phyloP scores from a whole-genome alignment of 2,113 vertebrate species.

The Clupea harengus region DNA sequence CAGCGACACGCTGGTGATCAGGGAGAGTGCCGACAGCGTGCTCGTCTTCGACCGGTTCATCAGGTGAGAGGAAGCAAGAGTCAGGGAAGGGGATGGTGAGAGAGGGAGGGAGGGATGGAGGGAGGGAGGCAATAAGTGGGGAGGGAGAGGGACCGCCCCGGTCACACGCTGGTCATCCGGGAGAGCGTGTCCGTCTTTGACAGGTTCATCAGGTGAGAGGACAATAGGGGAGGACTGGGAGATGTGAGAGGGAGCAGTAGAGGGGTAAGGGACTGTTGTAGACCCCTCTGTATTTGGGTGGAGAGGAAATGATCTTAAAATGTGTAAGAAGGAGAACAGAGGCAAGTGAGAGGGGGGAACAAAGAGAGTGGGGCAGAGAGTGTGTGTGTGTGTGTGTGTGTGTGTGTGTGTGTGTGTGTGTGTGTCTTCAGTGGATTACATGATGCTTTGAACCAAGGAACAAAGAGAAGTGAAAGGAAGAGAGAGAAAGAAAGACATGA shows the following conservation, averaged over 20 bases:
- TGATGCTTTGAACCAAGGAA: background rate
- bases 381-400: too few species aligned
- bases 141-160: background rate
- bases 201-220: background rate
- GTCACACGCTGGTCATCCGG: background rate
- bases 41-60: slow-evolving; percentile 88
- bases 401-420: background rate
- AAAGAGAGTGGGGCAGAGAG: background rate
- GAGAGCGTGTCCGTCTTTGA: background rate
- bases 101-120: background rate
- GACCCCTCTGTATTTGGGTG: background rate
- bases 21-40: slow-evolving; percentile 75
- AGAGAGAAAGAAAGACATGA: background rate
- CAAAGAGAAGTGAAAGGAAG: background rate
- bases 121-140: background rate
- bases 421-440: background rate
- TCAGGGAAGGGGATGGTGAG: background rate
- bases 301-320: background rate
- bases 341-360: background rate
- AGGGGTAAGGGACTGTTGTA: background rate
- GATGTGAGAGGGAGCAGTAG: background rate
- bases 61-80: slow-evolving; percentile 66
- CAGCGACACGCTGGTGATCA: slow-evolving; percentile 66
- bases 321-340: background rate
- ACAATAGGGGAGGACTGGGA: background rate